These are phyloP conservation scores for Galleria mellonella DNA, from an alignment of 1,140 invertebrate genomes.

Conservation along the genomic window DNA sequence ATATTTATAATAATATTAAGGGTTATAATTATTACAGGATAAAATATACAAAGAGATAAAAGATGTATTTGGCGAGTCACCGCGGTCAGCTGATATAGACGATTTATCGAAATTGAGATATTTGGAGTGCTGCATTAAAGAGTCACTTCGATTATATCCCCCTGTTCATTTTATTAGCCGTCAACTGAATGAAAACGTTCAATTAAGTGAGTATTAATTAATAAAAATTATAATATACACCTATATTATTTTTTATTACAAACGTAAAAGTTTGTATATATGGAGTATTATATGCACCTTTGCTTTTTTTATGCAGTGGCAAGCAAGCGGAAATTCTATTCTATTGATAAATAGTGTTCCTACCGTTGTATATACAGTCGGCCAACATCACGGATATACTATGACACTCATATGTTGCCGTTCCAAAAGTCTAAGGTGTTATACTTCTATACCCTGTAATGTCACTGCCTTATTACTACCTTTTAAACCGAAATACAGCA, in stretches of 20 bases:
- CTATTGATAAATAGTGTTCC: too few relatives aligned
- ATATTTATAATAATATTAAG: background rate
- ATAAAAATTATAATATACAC: background rate
- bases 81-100: conserved; percentile 61
- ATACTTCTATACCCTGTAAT: too few relatives aligned
- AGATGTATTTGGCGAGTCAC: conserved; percentile 70
- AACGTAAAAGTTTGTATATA: background rate
- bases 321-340: too few relatives aligned
- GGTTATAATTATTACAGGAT: conserved; percentile 53
- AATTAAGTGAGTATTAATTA: conserved; percentile 60
- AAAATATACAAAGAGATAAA: conserved; percentile 78
- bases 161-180: conserved; percentile 79
- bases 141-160: conserved; percentile 77
- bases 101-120: conserved; percentile 79
- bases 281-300: too few relatives aligned
- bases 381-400: background rate
- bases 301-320: too few relatives aligned
- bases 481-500: too few relatives aligned
- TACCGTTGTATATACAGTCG: too few relatives aligned
- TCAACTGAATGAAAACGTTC: conserved; percentile 66
- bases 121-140: conserved; percentile 80
- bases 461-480: too few relatives aligned
- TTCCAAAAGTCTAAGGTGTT: too few relatives aligned
- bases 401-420: too few relatives aligned
- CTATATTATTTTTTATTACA: background rate